Evolutionary conservation across 2,113 vertebrate genomes (phyloP), one percentile per base, ranked within the genome.

Genomic region (Panthera leo): DNA sequence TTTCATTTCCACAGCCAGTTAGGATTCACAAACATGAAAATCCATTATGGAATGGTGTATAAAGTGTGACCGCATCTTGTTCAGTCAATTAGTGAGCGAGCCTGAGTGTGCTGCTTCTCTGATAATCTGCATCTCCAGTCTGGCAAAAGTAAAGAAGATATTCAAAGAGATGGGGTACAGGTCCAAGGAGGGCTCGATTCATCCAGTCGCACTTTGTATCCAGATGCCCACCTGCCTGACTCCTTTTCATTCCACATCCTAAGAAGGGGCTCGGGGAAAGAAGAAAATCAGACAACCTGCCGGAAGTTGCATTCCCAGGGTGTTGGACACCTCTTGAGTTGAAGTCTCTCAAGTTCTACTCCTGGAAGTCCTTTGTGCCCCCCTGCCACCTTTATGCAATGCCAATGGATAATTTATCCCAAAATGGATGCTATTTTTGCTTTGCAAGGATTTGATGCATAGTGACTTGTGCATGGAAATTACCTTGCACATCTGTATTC

Each of bases 21-120:
- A 99, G 99, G 99, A 98, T 98, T 99, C 99, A 99, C 99, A 99
- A 99, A 99, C 99, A 99, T 99, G 99, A 98, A 99, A 99, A 99
- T 99, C 99, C 99, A 99, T 99, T 99, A 99, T 11, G 97, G 98
- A 98, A 99, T 97, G 99, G 99, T 98, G 99, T 98, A 98, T 99
- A 99, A 99, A 99, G 99, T 99, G 99, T 99, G 99, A 99, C 99
- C 86, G 93, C 98, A 98, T 99, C 99, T 99, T 99, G 99, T 99
- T 99, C 98, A 99, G 99, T 99, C 99, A 99, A 99, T 99, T 99
- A 99, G 98, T 97, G 98, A 98, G 98, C 89, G 98, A 98, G 98
- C 88, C 98, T 97, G 98, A 98, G 98, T 98, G 98, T 95, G 98
- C 98, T 98, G 98, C 98, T 99, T 98, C 98, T 98, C 99, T 98